Evolutionary conservation across 2,113 vertebrate genomes (phyloP).

Genomic region (Dicrurus megarhynchus): DNA sequence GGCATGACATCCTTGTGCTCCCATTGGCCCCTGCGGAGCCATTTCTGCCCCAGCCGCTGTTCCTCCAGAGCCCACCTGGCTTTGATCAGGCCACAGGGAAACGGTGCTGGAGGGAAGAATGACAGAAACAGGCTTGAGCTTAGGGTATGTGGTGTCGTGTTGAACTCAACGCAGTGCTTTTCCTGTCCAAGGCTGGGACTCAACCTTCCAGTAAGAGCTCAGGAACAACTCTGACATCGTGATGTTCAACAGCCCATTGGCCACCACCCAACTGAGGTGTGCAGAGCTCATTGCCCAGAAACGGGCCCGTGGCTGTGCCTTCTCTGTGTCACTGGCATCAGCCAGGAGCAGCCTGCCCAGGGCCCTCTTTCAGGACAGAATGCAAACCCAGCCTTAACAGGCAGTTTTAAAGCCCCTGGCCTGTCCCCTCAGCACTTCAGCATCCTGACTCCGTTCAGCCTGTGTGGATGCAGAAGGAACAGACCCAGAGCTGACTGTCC

Average conservation of each 20-base stretch:
- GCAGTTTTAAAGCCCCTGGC: neutral
- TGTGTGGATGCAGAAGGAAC: neutral
- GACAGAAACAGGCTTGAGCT: neutral
- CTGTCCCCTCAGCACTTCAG: neutral
- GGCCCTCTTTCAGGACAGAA: neutral
- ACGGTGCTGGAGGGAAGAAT: slow-evolving; percentile 5
- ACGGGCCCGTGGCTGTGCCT: fast-evolving
- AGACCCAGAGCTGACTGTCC: neutral
- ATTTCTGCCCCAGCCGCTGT: fast-evolving
- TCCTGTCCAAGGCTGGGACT: neutral
- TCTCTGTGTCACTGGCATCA: neutral
- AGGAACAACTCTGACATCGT: neutral
- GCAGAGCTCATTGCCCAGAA: no score
- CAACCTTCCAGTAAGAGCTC: neutral
- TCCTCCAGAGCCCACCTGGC: slow-evolving; percentile 3
- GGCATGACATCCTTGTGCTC: neutral
- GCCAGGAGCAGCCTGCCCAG: neutral
- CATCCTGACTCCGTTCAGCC: neutral
- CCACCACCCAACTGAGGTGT: neutral
- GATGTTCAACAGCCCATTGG: no score
- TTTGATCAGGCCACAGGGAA: slow-evolving; percentile 63
- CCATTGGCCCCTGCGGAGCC: fast-evolving
- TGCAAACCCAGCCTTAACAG: no score
- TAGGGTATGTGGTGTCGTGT: fast-evolving
- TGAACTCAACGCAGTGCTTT: neutral